Percentiles rank a stretch among this genome's conserved stretches.
These are phyloP conservation scores for Agapetus fuscipes DNA, from an alignment of 2,888 invertebrate species.

Conservation along the genomic window DNA sequence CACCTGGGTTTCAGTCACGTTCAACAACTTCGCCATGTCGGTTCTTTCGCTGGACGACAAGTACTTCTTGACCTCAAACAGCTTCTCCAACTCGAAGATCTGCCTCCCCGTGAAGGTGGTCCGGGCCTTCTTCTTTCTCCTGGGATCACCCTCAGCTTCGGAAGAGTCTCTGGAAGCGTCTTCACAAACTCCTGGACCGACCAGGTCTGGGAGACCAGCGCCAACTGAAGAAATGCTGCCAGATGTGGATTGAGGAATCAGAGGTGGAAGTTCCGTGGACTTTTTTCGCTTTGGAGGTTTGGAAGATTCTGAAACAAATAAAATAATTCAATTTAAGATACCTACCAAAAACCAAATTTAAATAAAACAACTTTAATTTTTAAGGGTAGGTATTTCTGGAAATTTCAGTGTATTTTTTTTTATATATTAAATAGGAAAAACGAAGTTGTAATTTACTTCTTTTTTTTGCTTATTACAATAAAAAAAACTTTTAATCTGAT, in stretches of 20 bases:
- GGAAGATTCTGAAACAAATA: conserved; percentile 30
- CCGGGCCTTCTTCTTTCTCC: conserved; percentile 76
- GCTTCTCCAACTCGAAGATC: conserved; percentile 93
- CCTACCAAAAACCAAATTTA: too few species aligned
- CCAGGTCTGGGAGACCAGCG: not conserved
- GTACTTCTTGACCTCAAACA: conserved; percentile 94
- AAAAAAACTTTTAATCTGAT: too few species aligned
- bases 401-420: too few species aligned
- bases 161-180: conserved; percentile 37
- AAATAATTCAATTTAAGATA: conserved; percentile 1
- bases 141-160: conserved; percentile 44
- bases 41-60: conserved; percentile 88
- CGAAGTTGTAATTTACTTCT: too few species aligned
- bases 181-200: conserved; percentile 27
- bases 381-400: too few species aligned
- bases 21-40: conserved; percentile 88
- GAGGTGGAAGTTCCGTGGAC: conserved; percentile 37
- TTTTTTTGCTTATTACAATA: too few species aligned
- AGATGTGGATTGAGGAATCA: conserved; percentile 37
- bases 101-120: conserved; percentile 94
- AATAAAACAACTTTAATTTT: not conserved
- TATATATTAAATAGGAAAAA: too few species aligned
- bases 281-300: conserved; percentile 40
- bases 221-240: conserved; percentile 28
- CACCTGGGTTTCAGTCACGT: conserved; percentile 96